Evolutionary conservation across 1,140 invertebrate genomes (phyloP).

Genomic region (Microplitis demolitor): DNA sequence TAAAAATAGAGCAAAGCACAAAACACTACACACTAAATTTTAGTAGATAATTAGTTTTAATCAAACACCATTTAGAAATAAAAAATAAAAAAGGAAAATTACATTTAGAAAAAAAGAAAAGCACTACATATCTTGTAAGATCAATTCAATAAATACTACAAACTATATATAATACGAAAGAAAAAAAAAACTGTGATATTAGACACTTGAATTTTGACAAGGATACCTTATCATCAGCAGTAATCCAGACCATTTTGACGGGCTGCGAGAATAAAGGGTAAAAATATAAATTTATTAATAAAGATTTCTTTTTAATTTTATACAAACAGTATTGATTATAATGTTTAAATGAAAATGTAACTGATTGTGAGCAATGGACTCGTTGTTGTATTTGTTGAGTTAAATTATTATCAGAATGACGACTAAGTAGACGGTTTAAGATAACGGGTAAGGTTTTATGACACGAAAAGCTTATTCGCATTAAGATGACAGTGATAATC

Average conservation of each 20-base stretch:
- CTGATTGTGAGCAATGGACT: not conserved
- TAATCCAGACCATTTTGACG: slow-evolving; percentile 61
- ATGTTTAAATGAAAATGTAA: not conserved
- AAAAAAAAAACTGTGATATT: slow-evolving; percentile 9
- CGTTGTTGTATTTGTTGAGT: not conserved
- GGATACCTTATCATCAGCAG: slow-evolving; percentile 58
- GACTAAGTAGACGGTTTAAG: not conserved
- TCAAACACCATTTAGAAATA: not conserved
- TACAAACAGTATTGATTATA: not conserved
- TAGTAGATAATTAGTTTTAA: no score
- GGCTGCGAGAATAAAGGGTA: slow-evolving; percentile 59
- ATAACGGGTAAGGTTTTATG: not conserved
- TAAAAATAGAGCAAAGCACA: not conserved
- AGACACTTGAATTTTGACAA: slow-evolving; percentile 3
- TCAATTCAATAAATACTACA: not conserved
- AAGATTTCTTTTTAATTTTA: not conserved
- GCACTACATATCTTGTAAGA: no score
- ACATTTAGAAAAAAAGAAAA: no score
- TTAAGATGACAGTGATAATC: slow-evolving; percentile 4
- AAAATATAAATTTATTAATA: slow-evolving; percentile 35
- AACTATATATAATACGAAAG: not conserved
- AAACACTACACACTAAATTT: no score
- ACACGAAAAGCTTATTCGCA: not conserved
- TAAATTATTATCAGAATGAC: not conserved
- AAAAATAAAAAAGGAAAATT: not conserved